Evolutionary conservation across 2,113 vertebrate genomes (phyloP).

Genomic region (Hiodon tergisus): DNA sequence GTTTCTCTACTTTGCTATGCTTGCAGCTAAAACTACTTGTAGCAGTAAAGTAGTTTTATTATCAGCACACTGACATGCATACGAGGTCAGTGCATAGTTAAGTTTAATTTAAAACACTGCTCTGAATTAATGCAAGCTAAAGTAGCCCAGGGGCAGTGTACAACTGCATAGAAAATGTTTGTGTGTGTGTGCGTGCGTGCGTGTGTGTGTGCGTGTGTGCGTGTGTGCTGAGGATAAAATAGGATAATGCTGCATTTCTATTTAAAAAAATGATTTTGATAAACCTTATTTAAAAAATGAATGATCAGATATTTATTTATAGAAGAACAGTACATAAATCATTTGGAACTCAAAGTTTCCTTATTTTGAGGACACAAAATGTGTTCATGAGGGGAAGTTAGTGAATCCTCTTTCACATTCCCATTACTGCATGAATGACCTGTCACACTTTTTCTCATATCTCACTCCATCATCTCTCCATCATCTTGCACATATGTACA

Average conservation of each 20-base stretch:
- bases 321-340: too few relatives aligned
- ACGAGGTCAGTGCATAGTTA: conserved; percentile 18
- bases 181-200: conserved; percentile 28
- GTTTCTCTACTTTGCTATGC: background rate
- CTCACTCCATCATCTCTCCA: too few relatives aligned
- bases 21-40: too few relatives aligned
- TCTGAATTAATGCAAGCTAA: conserved; percentile 41
- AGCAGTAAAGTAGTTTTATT: background rate
- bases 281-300: background rate
- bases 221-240: background rate
- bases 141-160: conserved; percentile 44
- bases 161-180: conserved; percentile 41
- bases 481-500: too few relatives aligned
- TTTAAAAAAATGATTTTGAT: background rate
- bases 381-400: conserved; percentile 38
- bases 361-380: too few relatives aligned
- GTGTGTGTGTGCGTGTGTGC: conserved; percentile 12
- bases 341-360: too few relatives aligned
- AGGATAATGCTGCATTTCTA: background rate
- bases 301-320: background rate
- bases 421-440: conserved; percentile 71
- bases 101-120: conserved; percentile 43
- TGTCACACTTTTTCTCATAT: conserved; percentile 48
- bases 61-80: conserved; percentile 45
- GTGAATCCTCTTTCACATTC: conserved; percentile 65